Percentiles rank a stretch among this genome's conserved stretches.
Evolutionary conservation across 1,140 invertebrate species (phyloP).

Genomic region (Leptoteleia sp.): DNA sequence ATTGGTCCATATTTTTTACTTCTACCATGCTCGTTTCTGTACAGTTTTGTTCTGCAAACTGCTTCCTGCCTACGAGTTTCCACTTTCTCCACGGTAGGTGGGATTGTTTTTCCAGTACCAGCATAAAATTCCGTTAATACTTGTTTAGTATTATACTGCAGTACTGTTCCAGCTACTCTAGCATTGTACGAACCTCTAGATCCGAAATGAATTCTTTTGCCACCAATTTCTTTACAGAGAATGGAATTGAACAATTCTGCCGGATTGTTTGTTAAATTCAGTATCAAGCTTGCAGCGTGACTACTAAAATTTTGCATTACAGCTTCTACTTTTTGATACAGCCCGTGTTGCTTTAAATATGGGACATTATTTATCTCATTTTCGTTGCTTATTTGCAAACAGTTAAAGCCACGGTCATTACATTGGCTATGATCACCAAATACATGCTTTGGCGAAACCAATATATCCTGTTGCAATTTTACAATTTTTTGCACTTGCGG

Average conservation of each 20-base stretch:
- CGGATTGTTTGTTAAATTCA: slow-evolving; percentile 12
- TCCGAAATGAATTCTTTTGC: slow-evolving; percentile 20
- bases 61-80: neutral
- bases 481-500: too few relatives aligned
- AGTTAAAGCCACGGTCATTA: too few relatives aligned
- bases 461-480: too few relatives aligned
- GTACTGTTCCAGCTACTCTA: neutral
- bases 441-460: too few relatives aligned
- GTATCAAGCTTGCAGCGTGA: neutral
- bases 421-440: too few relatives aligned
- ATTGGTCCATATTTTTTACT: neutral
- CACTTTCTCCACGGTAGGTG: neutral
- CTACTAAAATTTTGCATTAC: neutral
- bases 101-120: too few relatives aligned
- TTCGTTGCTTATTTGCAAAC: too few relatives aligned
- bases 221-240: slow-evolving; percentile 18
- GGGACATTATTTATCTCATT: too few relatives aligned
- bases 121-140: neutral
- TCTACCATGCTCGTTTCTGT: too few relatives aligned
- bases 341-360: neutral
- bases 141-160: slow-evolving; percentile 15
- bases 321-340: neutral
- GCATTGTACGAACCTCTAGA: slow-evolving; percentile 15
- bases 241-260: slow-evolving; percentile 13
- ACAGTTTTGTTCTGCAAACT: too few relatives aligned